A percentile compares a stretch with the other conserved stretches of the same genome.
phyloP scores from a whole-genome alignment of 1,140 invertebrate genomes.

The Ridgeia piscesae region DNA sequence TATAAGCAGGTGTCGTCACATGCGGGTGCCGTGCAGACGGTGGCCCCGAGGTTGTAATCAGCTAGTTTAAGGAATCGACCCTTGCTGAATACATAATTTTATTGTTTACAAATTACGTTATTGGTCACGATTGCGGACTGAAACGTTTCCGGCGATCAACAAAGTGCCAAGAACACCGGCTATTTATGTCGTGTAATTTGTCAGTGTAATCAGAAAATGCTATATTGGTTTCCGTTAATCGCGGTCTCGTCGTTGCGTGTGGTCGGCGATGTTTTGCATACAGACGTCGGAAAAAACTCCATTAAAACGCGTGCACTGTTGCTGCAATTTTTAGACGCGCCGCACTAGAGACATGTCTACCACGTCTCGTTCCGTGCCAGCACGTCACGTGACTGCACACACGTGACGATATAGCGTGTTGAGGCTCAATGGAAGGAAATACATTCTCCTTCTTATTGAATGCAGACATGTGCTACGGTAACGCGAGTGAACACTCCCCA shows the following conservation, averaged over 20 bases:
- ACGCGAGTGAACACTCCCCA: too few species aligned
- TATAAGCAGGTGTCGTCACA: too few species aligned
- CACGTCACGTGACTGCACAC: too few species aligned
- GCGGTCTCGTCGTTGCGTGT: neutral
- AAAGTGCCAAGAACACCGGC: neutral
- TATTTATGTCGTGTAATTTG: neutral
- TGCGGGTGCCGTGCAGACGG: too few species aligned
- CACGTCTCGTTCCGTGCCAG: neutral
- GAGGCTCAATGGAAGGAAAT: too few species aligned
- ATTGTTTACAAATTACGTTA: neutral
- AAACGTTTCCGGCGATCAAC: neutral
- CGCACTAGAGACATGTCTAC: neutral
- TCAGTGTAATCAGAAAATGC: neutral
- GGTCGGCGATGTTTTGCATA: neutral
- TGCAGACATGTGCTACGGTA: too few species aligned
- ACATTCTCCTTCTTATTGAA: too few species aligned
- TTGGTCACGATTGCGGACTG: neutral
- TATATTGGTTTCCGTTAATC: neutral
- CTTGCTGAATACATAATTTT: neutral
- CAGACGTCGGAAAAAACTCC: neutral
- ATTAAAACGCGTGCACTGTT: neutral
- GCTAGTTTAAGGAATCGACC: too few species aligned
- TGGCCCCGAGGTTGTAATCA: too few species aligned
- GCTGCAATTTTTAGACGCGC: neutral
- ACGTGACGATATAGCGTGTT: too few species aligned